Evolutionary conservation across 2,888 invertebrate genomes (phyloP), one percentile per base, ranked within the genome.

Genomic region (Microctonus brassicae): DNA sequence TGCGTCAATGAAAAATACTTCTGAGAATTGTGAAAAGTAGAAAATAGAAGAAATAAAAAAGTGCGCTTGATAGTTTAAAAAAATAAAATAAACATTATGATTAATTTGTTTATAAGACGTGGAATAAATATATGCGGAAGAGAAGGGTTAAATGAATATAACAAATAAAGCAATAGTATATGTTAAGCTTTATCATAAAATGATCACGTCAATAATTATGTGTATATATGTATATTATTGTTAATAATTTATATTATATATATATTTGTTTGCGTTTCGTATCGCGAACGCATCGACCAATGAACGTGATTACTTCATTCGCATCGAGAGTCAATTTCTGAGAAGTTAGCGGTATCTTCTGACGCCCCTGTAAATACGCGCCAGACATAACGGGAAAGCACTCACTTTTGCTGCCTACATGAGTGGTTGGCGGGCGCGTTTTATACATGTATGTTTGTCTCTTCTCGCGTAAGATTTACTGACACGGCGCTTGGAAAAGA

Each of bases 301-400:
- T 47, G 17, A 17, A n/a, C n/a, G 73, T 76, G 76, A 77, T 79
- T 80, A 80, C 80, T 79, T 82, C 79, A 79, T 81, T 78, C 78
- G 80, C 77, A 81, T 81, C 78, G 77, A 77, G 77, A 66, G 77
- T 80, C 79, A 78, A 80, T 82, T 84, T 82, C 84, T 79, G 78
- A 80, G 83, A 84, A 84, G 78, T 80, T 84, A 84, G 81, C 84
- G 84, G 84, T 83, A 84, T 58, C 10, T 78, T 75, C 73, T 34
- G 55, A 61, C 55, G 53, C 53, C 53, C 36, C 55, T 71, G 53
- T 42, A 71, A 71, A n/a, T n/a, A 36, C 36, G 33, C 39, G 66
- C 66, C 66, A 66, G 55, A 67, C 62, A 63, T 72, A 72, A 72
- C 71, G 71, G 71, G 67, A 72, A 68, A 67, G 61, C 71, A 72